A percentile compares a stretch with the other conserved stretches of the same genome.
Conservation (phyloP, 35 echinoderm and acorn worm species). For the Holothuria glaberrima region DNA sequence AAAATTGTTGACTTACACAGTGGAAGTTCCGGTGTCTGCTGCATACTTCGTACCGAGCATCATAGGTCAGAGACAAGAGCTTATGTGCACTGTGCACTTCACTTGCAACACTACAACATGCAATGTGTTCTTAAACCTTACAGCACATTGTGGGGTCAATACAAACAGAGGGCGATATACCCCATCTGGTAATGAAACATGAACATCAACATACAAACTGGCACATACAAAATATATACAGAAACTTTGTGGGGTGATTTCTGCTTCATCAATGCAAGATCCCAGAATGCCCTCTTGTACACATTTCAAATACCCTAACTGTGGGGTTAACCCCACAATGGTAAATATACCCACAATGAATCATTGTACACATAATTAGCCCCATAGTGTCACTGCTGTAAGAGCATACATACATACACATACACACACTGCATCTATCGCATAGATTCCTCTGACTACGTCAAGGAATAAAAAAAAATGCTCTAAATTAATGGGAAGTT, state of each 20-base stretch:
- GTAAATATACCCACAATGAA: background rate
- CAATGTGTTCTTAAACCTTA: background rate
- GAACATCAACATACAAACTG: conserved; percentile 2
- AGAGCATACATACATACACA: conserved; percentile 23
- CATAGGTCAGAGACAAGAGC: no score
- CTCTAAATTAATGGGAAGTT: no score
- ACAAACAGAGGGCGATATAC: conserved; percentile 24
- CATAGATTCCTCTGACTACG: no score
- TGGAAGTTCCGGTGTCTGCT: no score
- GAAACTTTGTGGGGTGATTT: background rate
- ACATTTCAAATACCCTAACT: background rate
- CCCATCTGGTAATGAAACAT: background rate
- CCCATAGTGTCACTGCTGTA: conserved; percentile 17
- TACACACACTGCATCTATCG: no score
- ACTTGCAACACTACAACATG: no score
- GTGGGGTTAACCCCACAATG: background rate
- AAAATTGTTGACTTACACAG: no score
- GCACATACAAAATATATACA: conserved; percentile 24
- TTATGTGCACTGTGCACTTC: no score
- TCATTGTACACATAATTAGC: background rate
- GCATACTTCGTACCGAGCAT: no score
- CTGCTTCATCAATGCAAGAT: background rate
- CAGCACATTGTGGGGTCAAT: background rate
- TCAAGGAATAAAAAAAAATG: no score
- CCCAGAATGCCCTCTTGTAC: conserved; percentile 1